These are phyloP conservation scores for Otis tarda DNA, from an alignment of 2,113 vertebrate species.

Conservation along the genomic window DNA sequence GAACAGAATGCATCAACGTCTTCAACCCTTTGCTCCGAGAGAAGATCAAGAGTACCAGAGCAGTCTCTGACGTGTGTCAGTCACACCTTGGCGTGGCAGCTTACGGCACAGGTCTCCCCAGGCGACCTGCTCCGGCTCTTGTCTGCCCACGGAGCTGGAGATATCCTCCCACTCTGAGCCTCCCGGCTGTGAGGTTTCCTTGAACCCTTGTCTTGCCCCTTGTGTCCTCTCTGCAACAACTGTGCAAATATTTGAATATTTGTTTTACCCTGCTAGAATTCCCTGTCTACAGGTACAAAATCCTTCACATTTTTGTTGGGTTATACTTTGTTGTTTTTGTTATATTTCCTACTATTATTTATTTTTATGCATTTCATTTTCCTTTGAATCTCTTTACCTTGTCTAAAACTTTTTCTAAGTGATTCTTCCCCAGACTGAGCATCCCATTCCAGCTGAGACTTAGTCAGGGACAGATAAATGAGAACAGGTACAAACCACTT, in stretches of 20 bases:
- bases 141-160: neutral
- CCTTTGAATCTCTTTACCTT: neutral
- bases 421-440: neutral
- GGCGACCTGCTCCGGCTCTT: neutral
- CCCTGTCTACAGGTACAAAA: neutral
- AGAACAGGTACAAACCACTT: neutral
- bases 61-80: neutral
- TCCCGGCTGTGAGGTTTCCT: neutral
- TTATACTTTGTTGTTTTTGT: too few relatives aligned
- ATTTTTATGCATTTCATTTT: neutral
- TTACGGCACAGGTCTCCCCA: neutral
- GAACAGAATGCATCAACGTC: neutral
- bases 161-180: neutral
- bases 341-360: neutral
- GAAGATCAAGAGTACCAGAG: neutral
- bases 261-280: neutral
- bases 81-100: too few relatives aligned
- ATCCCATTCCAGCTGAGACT: neutral
- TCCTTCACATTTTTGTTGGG: accelerated
- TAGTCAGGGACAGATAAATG: accelerated
- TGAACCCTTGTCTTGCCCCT: neutral
- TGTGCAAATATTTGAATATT: neutral
- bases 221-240: neutral
- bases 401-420: neutral
- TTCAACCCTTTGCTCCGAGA: neutral